A percentile compares a stretch with the other conserved stretches of the same genome.
Evolutionary conservation across 2,888 invertebrate species (phyloP).

Genomic region (Thyatira batis): DNA sequence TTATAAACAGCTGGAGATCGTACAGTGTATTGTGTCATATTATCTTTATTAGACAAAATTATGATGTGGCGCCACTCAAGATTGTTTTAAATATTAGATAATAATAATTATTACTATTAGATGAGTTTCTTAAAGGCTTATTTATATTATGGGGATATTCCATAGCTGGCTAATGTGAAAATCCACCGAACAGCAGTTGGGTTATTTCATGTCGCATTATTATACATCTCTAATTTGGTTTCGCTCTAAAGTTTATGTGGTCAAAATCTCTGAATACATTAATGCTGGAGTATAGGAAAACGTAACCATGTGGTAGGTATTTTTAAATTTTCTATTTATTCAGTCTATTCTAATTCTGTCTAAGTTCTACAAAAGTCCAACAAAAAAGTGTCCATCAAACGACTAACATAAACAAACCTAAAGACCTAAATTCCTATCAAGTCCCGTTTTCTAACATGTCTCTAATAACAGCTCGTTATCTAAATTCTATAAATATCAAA

Average conservation of each 20-base stretch:
- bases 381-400: background rate
- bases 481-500: slow-evolving; percentile 69
- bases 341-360: background rate
- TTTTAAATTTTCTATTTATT: no score
- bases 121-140: background rate
- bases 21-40: slow-evolving; percentile 15
- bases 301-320: no score
- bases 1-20: slow-evolving; percentile 15
- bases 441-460: slow-evolving; percentile 48
- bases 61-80: background rate
- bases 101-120: background rate
- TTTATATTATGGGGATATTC: background rate
- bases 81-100: background rate
- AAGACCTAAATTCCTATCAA: slow-evolving; percentile 11
- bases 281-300: no score
- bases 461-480: slow-evolving; percentile 68
- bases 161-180: no score
- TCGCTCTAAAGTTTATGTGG: no score
- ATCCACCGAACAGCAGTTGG: no score
- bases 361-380: background rate
- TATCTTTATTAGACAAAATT: slow-evolving; percentile 5
- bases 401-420: background rate
- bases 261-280: no score
- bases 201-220: no score
- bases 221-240: no score